Evolutionary conservation across 1,140 invertebrate genomes (phyloP), one percentile per base, ranked within the genome.

Genomic region (Lysiphlebus fabarum): DNA sequence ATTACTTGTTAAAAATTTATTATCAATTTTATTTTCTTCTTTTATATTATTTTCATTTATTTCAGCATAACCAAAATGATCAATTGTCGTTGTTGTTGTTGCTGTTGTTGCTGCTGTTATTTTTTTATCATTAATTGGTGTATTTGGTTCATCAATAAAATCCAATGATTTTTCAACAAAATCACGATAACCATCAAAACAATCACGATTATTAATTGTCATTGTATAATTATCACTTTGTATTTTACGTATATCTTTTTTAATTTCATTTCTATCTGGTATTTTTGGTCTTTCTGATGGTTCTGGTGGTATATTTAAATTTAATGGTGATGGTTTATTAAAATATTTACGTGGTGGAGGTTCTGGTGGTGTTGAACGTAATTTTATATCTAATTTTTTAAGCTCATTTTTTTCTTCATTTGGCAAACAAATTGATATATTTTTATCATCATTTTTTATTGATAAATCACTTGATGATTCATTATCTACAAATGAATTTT

Each of bases 331-430:
- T 17, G 67, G 64, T 53, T 74, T 76, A 6, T 70, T 62, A 38
- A 73, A 71, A 62, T 76, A 78, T 57, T 79, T 81, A 37, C 81
- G 70, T 47, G 81, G 81, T 33, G 80, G 81, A 8, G 81, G 81
- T 60, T 79, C 74, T 4, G 81, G 81, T 5, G 81, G 81, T 8
- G 71, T 76, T 14, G 72, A 37, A 54, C 66, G 65, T 17, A 61
- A 51, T 53, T 70, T 76, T 9, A 60, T 63, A 44, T 80, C 72
- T 0, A 64, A 37, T 64, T 70, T 73, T 53, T 66, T 59, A 3
- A 33, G 6, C 12, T 47, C 37, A 5, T 34, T 12, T 44, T 17
- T 41, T 14, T 37, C 33, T 47, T 6, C 9, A 47, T 0, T 8
- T 14, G 9, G 11, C 14, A 9, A 26, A 14, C 6, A 47, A 12